phyloP scores from a whole-genome alignment of 1,140 invertebrate species.

The Hypothenemus hampei region DNA sequence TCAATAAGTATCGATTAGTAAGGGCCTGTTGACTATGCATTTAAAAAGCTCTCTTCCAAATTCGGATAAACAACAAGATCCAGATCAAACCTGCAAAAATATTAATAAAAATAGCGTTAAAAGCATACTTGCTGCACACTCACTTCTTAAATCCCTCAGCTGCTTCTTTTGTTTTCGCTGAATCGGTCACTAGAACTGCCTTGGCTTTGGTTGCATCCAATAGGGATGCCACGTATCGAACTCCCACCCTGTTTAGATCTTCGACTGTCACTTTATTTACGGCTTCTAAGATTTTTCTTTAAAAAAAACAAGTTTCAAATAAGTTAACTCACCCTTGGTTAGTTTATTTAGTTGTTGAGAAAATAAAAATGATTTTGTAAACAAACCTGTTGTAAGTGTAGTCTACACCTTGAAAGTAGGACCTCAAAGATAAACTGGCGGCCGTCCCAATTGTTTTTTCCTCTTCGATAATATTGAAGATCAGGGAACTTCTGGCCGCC shows the following conservation, averaged over 20 bases:
- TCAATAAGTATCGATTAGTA: conserved; percentile 6
- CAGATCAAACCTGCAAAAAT: conserved; percentile 44
- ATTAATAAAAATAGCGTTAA: conserved; percentile 4
- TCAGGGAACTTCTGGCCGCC: conserved; percentile 76
- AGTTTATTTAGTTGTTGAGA: too few relatives aligned
- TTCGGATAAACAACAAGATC: conserved; percentile 48
- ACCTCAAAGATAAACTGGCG: conserved; percentile 63
- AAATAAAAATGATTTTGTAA: background rate
- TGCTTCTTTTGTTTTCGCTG: conserved; percentile 67
- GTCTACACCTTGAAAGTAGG: conserved; percentile 64
- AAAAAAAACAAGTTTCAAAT: conserved; percentile 14
- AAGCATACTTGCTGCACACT: conserved; percentile 37
- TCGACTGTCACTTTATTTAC: conserved; percentile 62
- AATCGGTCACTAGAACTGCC: conserved; percentile 68
- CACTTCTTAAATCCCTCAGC: conserved; percentile 61
- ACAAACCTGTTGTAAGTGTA: conserved; percentile 64
- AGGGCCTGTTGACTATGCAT: conserved; percentile 20
- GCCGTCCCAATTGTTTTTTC: conserved; percentile 73
- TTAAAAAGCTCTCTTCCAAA: conserved; percentile 54
- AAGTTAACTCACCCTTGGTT: too few relatives aligned
- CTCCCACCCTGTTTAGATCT: conserved; percentile 61
- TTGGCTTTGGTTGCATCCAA: conserved; percentile 56
- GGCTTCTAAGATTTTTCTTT: conserved; percentile 28
- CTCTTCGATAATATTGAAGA: conserved; percentile 77
- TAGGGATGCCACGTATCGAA: conserved; percentile 63